Evolutionary conservation across 2,113 vertebrate species (phyloP), one percentile per base, ranked within the genome.

Genomic region (Tichodroma muraria): DNA sequence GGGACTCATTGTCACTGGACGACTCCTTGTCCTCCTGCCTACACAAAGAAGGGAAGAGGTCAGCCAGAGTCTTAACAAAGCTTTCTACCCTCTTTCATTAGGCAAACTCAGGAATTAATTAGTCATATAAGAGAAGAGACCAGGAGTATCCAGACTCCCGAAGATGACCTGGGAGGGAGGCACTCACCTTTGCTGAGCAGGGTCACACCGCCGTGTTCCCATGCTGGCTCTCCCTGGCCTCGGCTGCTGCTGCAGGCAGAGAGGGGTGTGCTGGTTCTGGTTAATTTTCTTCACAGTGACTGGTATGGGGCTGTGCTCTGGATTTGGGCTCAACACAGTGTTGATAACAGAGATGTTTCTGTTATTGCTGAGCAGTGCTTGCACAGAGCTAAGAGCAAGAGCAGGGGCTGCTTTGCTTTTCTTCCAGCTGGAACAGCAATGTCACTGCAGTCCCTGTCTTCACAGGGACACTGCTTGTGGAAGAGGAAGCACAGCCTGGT

Each of bases 151-250:
- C 24, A 53, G 59, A 61, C 19, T 49, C 60, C 60, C 33, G n/a
- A 72, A 75, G 50, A 19, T 44, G 47, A 22, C 8, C 9, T 15
- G 35, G 24, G 59, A 89, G 27, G 44, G n/a, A 69, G 42, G 33
- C 24, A 89, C 98, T 97, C 96, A 98, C 98, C 95, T 96, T 44
- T 97, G 89, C 84, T 92, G 68, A 56, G 94, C 44, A 31, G 95
- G 33, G 42, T 81, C 92, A 35, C 60, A 73, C 50, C 82, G 33
- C 49, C 89, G 59, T 2, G 37, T 60, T 59, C 63, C 70, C 44
- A 68, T 4, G 2, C 63, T 80, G 47, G 91, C 86, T 68, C 93
- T 97, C 50, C 97, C 95, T 50, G 97, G 88, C 69, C 97, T 98
- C 5, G 50, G 77, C n/a, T 89, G 87, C 97, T 98, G 96, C 97